Evolutionary conservation across 2,113 vertebrate genomes (phyloP).

Genomic region (Donacobius atricapilla): DNA sequence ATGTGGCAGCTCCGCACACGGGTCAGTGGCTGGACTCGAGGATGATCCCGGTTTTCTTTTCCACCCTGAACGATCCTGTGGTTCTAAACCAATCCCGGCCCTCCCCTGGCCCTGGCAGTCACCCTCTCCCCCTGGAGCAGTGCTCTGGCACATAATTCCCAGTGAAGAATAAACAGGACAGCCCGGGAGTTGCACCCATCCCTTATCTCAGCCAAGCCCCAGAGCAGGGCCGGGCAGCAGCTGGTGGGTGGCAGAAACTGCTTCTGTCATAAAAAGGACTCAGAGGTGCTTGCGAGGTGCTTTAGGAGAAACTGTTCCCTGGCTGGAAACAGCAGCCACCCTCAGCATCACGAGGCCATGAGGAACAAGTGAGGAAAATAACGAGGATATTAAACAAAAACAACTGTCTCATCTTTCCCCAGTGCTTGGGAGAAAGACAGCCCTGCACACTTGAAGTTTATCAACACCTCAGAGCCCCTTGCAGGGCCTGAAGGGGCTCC

Average conservation of each 20-base stretch:
- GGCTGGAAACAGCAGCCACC: background rate
- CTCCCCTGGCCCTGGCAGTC: background rate
- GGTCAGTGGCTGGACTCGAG: background rate
- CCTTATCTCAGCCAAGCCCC: background rate
- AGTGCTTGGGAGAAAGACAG: accelerated
- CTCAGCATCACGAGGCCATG: accelerated
- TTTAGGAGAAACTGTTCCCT: background rate
- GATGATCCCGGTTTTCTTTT: background rate
- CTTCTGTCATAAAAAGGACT: background rate
- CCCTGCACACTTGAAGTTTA: background rate
- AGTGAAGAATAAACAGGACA: accelerated
- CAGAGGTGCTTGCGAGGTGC: accelerated
- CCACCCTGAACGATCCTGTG: background rate
- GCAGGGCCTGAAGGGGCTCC: accelerated
- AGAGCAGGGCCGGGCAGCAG: accelerated
- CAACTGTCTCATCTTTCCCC: accelerated
- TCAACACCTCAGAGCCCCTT: accelerated
- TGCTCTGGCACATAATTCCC: background rate
- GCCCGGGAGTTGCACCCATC: accelerated
- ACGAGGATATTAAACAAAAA: accelerated
- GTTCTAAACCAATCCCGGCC: background rate
- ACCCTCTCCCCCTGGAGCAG: background rate
- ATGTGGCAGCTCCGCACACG: too few species aligned
- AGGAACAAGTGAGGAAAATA: accelerated
- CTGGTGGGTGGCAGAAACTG: background rate